Evolutionary conservation across 2,113 vertebrate species (phyloP), one percentile per base, ranked within the genome.

Genomic region (Labeo catla): DNA sequence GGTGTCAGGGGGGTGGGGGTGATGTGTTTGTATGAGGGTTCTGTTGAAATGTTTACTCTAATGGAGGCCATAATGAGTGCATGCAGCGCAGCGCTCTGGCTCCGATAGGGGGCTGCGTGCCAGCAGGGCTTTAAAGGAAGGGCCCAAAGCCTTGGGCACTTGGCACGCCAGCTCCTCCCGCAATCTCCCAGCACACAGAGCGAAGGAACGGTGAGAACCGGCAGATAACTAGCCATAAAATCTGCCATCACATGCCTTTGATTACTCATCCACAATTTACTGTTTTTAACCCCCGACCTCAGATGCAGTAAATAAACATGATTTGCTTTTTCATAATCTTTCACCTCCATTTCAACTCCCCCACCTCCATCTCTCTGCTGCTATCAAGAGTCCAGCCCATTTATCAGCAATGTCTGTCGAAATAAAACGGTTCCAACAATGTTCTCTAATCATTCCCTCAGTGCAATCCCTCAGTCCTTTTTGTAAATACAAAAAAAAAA

Each of bases 21-120:
- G 78, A 65, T 83, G 73, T 85, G 70, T 82, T 65, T 85, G 70
- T 70, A 45, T 59, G 70, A 70, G 70, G 90, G 93, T 91, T 92
- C 92, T 93, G 91, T 90, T 93, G 93, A 94, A 92, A 95, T 94
- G 94, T 95, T 95, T 95, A 93, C 94, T 94, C 91, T 95, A 95
- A 95, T 95, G 93, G 94, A 93, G 89, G 93, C 93, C 89, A 91
- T 95, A 95, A 95, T 95, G 94, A 94, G 93, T 93, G 93, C 92
- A 91, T 92, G 92, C 90, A 63, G 91, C 93, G 90, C 92, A 85
- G 84, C 85, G 89, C 91, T 92, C 93, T 91, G 89, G 93, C 93
- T 93, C 91, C 87, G 85, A 91, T 89, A 89, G 91, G 93, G 92
- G 93, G 91, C 92, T 93, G 89, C 57, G 88, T 93, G 94, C 94